phyloP scores from a whole-genome alignment of 2,797 vertebrate genomes.

The Spondyliosoma cantharus region DNA sequence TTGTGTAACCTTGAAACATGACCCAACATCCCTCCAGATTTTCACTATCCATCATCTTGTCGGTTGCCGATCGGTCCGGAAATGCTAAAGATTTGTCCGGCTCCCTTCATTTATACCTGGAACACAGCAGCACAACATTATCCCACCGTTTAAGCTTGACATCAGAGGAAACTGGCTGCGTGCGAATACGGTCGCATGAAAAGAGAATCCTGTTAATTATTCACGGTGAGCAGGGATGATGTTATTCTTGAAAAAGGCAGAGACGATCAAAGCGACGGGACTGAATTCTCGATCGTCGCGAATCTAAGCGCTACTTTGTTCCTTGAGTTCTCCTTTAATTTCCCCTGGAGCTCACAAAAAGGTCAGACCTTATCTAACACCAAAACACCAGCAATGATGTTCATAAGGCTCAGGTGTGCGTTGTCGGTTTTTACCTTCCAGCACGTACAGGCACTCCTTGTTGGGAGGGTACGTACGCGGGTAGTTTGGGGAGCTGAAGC shows the following conservation, averaged over 20 bases:
- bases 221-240: background rate
- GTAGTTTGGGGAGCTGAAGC: constrained; percentile 94
- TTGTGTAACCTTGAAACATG: too few species aligned
- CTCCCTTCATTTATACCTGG: too few species aligned
- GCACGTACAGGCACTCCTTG: constrained; percentile 94
- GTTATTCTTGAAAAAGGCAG: background rate
- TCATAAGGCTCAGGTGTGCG: background rate
- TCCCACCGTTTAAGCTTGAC: too few species aligned
- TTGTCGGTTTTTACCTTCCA: constrained; percentile 92
- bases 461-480: constrained; percentile 93
- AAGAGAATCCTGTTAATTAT: too few species aligned
- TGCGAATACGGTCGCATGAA: background rate
- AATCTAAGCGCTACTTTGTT: background rate
- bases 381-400: background rate
- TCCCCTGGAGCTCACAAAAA: background rate
- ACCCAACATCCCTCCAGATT: too few species aligned
- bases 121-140: too few species aligned
- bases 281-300: background rate
- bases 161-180: too few species aligned
- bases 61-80: too few species aligned
- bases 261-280: background rate
- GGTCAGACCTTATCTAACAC: background rate
- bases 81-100: too few species aligned
- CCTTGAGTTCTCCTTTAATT: background rate
- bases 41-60: too few species aligned